Percentiles rank a stretch among this genome's conserved stretches.
Conservation (phyloP, 2,797 vertebrate species). For the Sciaenops ocellatus region DNA sequence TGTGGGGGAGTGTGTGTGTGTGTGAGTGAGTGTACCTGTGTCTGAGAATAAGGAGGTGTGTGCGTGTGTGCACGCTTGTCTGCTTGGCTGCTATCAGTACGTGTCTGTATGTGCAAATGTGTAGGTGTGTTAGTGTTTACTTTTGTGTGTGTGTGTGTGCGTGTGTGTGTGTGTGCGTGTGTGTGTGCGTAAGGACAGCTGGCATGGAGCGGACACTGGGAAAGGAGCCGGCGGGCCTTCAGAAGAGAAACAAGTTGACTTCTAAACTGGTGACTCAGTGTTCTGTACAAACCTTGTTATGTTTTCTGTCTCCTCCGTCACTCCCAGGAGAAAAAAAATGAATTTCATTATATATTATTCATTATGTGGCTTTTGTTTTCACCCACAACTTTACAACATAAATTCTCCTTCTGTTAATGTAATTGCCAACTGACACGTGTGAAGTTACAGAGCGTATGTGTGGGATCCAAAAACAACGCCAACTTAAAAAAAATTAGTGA, state of each 20-base stretch:
- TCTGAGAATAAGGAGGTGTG: conserved; percentile 6
- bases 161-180: conserved; percentile 20
- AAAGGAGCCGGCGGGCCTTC: conserved; percentile 52
- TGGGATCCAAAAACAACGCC: neutral
- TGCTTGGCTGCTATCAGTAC: conserved; percentile 5
- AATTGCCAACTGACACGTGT: conserved; percentile 4
- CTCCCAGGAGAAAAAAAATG: neutral
- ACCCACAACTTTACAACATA: conserved; percentile 19
- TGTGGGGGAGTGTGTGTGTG: conserved; percentile 11
- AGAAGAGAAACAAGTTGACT: conserved; percentile 53
- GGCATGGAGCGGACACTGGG: conserved; percentile 54
- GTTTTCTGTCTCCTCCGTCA: conserved; percentile 35
- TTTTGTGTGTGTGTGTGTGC: conserved; percentile 14
- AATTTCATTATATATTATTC: conserved; percentile 31
- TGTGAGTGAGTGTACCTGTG: conserved; percentile 1
- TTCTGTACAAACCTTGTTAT: conserved; percentile 39
- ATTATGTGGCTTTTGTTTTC: conserved; percentile 44
- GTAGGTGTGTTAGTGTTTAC: conserved; percentile 36
- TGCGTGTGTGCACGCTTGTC: neutral
- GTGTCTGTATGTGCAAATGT: conserved; percentile 30
- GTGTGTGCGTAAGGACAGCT: conserved; percentile 52
- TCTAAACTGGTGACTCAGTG: conserved; percentile 43
- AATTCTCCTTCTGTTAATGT: conserved; percentile 22
- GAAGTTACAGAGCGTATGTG: conserved; percentile 1
- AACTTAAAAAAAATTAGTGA: conserved; percentile 1